Evolutionary conservation across 2,888 invertebrate species (phyloP).

Genomic region (Meiosimyza decipiens): DNA sequence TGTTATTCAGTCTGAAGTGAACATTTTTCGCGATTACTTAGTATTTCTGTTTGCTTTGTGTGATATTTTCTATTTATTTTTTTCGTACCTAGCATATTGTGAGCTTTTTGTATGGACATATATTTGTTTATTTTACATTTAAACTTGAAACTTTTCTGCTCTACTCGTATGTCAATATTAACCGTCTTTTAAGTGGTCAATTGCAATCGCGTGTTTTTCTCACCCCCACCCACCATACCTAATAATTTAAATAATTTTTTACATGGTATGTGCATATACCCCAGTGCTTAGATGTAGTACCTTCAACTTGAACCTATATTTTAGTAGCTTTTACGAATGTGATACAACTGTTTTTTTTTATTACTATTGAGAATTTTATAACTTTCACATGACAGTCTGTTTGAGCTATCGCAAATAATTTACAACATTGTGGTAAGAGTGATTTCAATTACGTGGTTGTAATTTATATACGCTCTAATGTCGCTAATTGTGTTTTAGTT

Average conservation of each 20-base stretch:
- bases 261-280: neutral
- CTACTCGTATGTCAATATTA: neutral
- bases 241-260: neutral
- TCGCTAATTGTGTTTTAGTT: too few species aligned
- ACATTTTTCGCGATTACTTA: constrained; percentile 14
- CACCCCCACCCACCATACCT: neutral
- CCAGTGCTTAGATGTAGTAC: neutral
- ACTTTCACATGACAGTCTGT: too few species aligned
- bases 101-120: neutral
- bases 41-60: neutral
- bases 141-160: too few species aligned
- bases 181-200: constrained; percentile 21
- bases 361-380: too few species aligned
- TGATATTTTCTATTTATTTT: too few species aligned
- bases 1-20: constrained; percentile 7
- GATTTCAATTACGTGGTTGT: too few species aligned
- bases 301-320: neutral
- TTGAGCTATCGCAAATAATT: too few species aligned
- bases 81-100: neutral
- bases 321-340: too few species aligned
- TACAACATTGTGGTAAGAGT: too few species aligned
- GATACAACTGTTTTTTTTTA: too few species aligned
- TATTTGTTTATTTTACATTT: neutral
- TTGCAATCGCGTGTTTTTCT: constrained; percentile 21
- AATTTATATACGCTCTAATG: too few species aligned